Evolutionary conservation across 2,113 vertebrate species (phyloP).

Genomic region (Microtus ochrogaster): DNA sequence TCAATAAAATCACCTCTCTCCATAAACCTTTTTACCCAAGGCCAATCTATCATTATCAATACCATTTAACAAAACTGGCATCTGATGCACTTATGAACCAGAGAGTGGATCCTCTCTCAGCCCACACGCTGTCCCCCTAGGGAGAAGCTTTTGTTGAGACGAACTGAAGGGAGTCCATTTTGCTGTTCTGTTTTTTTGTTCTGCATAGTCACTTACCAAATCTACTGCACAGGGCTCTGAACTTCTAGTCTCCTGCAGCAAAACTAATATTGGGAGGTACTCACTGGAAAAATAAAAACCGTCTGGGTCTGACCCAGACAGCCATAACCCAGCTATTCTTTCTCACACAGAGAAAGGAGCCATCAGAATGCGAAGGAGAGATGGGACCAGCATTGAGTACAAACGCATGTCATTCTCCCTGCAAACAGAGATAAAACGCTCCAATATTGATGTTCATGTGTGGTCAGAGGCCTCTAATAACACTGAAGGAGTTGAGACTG

Average conservation of each 20-base stretch:
- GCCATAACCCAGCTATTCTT: accelerated
- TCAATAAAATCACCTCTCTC: conserved; percentile 68
- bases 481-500: background rate
- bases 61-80: conserved; percentile 59
- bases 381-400: background rate
- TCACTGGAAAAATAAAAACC: background rate
- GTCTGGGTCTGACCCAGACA: accelerated
- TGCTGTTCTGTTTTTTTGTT: background rate
- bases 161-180: background rate
- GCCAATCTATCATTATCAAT: conserved; percentile 52
- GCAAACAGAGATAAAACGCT: background rate
- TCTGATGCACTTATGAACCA: background rate
- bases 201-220: background rate
- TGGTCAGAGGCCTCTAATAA: background rate
- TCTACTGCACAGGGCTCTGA: background rate
- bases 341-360: background rate
- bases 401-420: background rate
- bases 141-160: conserved; percentile 15
- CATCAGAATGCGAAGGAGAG: background rate
- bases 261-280: too few relatives aligned
- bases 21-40: conserved; percentile 57
- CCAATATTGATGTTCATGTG: background rate
- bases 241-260: background rate
- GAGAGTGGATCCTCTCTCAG: background rate
- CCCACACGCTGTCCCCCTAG: background rate